A percentile compares a stretch with the other conserved stretches of the same genome.
Evolutionary conservation across 2,888 invertebrate genomes (phyloP).

Genomic region (Falcaria lacertinaria): DNA sequence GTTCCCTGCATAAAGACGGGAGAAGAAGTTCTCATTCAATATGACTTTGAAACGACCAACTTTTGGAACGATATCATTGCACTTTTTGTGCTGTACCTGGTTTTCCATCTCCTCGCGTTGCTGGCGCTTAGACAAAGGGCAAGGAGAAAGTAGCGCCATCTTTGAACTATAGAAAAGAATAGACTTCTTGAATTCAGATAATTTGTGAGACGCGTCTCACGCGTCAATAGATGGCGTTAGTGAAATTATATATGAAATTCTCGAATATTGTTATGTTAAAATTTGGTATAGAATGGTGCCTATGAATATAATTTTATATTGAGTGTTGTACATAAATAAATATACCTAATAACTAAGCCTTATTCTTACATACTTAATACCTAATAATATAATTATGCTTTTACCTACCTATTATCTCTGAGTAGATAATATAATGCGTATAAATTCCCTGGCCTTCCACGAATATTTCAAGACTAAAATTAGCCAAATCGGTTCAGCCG

Average conservation of each 20-base stretch:
- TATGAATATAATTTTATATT: not conserved
- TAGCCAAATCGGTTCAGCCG: too few relatives aligned
- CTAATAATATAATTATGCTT: too few relatives aligned
- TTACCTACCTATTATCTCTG: too few relatives aligned
- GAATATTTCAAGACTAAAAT: too few relatives aligned
- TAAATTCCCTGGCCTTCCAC: too few relatives aligned
- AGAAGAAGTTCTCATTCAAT: constrained; percentile 84
- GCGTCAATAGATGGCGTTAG: not conserved
- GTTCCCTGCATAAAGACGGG: constrained; percentile 87
- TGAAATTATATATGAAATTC: not conserved
- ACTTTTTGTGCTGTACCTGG: constrained; percentile 82
- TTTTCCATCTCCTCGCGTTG: constrained; percentile 86
- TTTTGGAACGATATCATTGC: constrained; percentile 83
- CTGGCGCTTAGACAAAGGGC: constrained; percentile 83
- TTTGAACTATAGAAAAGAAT: not conserved
- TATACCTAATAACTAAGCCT: constrained; percentile 7
- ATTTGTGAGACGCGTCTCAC: not conserved
- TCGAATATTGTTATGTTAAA: not conserved
- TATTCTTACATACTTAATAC: too few relatives aligned
- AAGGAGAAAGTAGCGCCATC: constrained; percentile 64
- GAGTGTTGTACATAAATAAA: constrained; percentile 20
- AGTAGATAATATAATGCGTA: too few relatives aligned
- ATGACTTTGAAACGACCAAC: constrained; percentile 83
- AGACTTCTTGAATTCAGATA: not conserved
- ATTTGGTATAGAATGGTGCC: not conserved